phyloP scores from a whole-genome alignment of 2,888 invertebrate species.

The Caenorhabditis angaria region DNA sequence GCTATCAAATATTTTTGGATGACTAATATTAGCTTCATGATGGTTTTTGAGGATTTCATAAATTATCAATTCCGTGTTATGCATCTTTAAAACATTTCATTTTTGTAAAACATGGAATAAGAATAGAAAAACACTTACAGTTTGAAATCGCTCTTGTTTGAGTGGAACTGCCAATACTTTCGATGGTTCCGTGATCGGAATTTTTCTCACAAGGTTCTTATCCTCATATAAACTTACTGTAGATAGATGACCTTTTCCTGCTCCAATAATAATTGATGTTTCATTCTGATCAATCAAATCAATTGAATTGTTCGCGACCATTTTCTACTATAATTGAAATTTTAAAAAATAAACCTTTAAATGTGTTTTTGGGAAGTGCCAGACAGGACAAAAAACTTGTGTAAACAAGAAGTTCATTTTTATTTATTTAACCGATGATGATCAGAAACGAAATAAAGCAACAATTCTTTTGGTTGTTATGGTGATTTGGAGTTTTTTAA shows the following conservation, averaged over 20 bases:
- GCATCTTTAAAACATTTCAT: constrained; percentile 10
- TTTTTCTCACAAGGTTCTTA: not conserved
- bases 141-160: constrained; percentile 12
- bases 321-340: not conserved
- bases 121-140: not conserved
- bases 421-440: no score
- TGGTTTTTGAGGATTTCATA: constrained; percentile 23
- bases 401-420: no score
- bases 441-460: no score
- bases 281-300: not conserved
- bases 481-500: no score
- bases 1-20: constrained; percentile 8
- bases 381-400: not conserved
- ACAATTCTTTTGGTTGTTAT: no score
- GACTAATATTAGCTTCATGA: not conserved
- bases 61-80: constrained; percentile 30
- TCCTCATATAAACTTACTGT: constrained; percentile 6
- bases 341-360: not conserved
- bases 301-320: not conserved
- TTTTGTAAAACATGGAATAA: not conserved
- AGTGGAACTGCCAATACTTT: constrained; percentile 8
- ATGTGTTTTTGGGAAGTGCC: no score
- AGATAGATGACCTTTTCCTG: constrained; percentile 21
- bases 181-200: not conserved
- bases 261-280: constrained; percentile 26